Evolutionary conservation across 2,888 invertebrate genomes (phyloP).

Genomic region (Xylocampa areola): DNA sequence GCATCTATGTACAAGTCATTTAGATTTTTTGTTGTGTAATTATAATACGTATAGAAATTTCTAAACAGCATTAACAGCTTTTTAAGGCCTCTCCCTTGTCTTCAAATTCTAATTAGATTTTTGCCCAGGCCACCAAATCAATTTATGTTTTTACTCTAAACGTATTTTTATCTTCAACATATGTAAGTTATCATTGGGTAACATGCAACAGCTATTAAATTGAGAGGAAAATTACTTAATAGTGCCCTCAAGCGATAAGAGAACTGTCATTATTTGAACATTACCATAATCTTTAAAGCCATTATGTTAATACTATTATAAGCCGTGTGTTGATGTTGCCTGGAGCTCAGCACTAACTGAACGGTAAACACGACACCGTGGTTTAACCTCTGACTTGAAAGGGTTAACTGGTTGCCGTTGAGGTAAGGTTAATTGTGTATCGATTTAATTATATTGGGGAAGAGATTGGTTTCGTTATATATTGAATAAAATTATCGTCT

Average conservation of each 20-base stretch:
- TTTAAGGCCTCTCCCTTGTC: no score
- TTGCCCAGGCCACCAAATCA: no score
- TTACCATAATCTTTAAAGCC: conserved; percentile 51
- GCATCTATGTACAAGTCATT: background rate
- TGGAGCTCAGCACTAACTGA: conserved; percentile 19
- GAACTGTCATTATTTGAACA: conserved; percentile 43
- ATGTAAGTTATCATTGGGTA: conserved; percentile 13
- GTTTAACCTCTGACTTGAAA: conserved; percentile 21
- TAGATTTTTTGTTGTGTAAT: no score
- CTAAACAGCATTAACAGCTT: no score
- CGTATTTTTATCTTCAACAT: conserved; percentile 7
- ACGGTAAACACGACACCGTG: conserved; percentile 33
- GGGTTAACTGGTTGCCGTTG: conserved; percentile 15
- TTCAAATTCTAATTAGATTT: no score
- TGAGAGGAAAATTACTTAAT: conserved; percentile 41
- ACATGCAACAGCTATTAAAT: conserved; percentile 37
- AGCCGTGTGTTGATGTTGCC: conserved; percentile 44
- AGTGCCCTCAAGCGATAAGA: conserved; percentile 33
- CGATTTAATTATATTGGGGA: conserved; percentile 18
- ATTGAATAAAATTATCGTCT: no score
- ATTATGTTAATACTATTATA: conserved; percentile 49
- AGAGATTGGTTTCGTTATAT: background rate
- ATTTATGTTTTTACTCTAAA: no score
- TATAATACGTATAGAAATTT: no score
- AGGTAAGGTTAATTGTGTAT: conserved; percentile 26